Evolutionary conservation across 2,797 vertebrate species (phyloP).

Genomic region (Hypotaenidia philippensis): DNA sequence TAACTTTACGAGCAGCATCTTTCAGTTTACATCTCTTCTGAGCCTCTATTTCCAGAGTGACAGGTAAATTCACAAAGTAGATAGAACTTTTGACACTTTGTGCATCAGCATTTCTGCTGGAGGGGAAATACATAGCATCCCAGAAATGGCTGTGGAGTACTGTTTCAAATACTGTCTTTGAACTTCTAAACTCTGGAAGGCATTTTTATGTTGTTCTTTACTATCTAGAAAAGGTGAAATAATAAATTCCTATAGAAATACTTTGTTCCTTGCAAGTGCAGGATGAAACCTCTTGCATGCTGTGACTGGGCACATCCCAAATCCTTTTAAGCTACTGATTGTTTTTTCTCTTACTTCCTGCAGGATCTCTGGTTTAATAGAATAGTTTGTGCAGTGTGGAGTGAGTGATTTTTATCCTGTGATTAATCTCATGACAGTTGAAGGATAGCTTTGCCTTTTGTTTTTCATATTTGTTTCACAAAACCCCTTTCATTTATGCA

Average conservation of each 20-base stretch:
- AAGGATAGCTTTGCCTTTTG: neutral
- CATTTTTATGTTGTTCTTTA: neutral
- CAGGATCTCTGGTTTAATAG: neutral
- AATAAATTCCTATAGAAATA: neutral
- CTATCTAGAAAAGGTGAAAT: neutral
- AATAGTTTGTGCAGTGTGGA: neutral
- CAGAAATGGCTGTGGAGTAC: neutral
- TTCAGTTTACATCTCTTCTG: neutral
- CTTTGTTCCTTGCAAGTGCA: neutral
- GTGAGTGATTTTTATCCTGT: neutral
- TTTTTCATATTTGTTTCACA: neutral
- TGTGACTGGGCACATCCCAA: neutral
- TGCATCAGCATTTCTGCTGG: neutral
- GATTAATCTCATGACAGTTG: constrained; percentile 10
- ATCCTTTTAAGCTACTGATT: constrained; percentile 33
- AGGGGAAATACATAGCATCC: neutral
- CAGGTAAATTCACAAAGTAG: neutral
- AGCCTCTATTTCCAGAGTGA: neutral
- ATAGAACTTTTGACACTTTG: neutral
- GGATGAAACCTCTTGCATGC: neutral
- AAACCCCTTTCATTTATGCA: neutral
- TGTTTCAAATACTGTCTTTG: neutral
- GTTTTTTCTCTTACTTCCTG: constrained; percentile 1
- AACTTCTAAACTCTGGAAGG: neutral
- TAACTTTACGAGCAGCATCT: neutral